Evolutionary conservation across 2,797 vertebrate species (phyloP).

Genomic region (Moxostoma hubbsi): DNA sequence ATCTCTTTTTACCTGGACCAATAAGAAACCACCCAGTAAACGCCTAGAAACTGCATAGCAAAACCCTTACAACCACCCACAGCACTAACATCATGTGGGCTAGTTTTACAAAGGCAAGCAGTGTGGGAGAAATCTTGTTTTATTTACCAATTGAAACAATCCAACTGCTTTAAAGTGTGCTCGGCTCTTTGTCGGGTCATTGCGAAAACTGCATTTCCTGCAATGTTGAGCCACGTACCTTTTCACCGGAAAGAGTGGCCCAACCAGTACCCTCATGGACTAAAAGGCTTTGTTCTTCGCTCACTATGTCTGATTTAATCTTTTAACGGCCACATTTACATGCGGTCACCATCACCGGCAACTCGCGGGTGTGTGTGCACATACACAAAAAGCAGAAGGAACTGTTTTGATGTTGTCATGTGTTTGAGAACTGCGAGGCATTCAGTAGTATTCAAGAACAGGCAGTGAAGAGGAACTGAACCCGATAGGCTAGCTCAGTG

Average conservation of each 20-base stretch:
- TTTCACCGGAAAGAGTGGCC: conserved; percentile 9
- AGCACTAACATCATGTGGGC: too few relatives aligned
- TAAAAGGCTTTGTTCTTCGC: conserved; percentile 8
- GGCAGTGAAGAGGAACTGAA: conserved; percentile 38
- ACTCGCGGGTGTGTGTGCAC: conserved; percentile 26
- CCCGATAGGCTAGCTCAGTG: conserved; percentile 6
- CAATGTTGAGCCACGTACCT: not conserved
- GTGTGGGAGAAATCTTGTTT: too few relatives aligned
- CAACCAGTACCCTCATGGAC: not conserved
- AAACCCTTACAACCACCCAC: too few relatives aligned
- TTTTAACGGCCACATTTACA: conserved; percentile 34
- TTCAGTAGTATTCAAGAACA: conserved; percentile 30
- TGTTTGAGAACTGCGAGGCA: conserved; percentile 20
- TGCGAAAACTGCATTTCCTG: not conserved
- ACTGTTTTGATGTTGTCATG: conserved; percentile 40
- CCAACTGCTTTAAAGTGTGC: too few relatives aligned
- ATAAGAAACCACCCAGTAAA: too few relatives aligned
- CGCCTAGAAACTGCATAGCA: too few relatives aligned
- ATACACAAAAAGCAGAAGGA: conserved; percentile 36
- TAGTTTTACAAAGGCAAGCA: too few relatives aligned
- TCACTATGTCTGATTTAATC: conserved; percentile 26
- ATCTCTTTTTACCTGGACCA: too few relatives aligned
- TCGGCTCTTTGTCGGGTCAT: too few relatives aligned
- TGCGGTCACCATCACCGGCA: conserved; percentile 29
- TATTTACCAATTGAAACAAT: too few relatives aligned